Percentiles rank a stretch among this genome's conserved stretches.
phyloP scores from a whole-genome alignment of 1,140 invertebrate species.

The Pantala flavescens region DNA sequence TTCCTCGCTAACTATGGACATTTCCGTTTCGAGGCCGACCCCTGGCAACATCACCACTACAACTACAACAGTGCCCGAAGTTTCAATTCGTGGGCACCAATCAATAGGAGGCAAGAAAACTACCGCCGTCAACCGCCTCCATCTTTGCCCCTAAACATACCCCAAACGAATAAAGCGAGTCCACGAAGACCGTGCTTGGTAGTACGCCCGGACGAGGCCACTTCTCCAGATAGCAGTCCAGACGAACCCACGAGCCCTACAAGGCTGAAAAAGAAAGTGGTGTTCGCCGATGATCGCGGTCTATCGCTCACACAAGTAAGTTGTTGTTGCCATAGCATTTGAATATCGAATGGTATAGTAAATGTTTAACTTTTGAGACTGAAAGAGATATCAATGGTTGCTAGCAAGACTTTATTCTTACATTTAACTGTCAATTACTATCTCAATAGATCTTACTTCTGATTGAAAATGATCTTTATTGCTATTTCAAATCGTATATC shows the following conservation, averaged over 20 bases:
- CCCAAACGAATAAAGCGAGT: conserved; percentile 21
- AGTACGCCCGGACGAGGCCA: conserved; percentile 29
- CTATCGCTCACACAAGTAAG: conserved; percentile 66
- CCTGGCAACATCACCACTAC: background rate
- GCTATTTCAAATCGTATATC: too few relatives aligned
- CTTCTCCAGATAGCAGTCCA: conserved; percentile 25
- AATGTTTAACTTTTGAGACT: too few relatives aligned
- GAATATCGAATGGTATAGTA: too few relatives aligned
- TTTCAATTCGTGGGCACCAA: conserved; percentile 27
- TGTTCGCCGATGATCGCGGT: conserved; percentile 89
- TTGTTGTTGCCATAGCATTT: background rate
- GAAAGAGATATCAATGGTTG: too few relatives aligned
- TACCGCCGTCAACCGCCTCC: conserved; percentile 31
- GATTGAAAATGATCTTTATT: too few relatives aligned
- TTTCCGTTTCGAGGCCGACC: conserved; percentile 25
- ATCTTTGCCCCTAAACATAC: conserved; percentile 25
- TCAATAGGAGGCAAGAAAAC: conserved; percentile 28
- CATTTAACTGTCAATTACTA: too few relatives aligned
- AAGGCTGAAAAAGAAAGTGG: conserved; percentile 68
- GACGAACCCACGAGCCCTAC: conserved; percentile 34
- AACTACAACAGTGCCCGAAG: background rate
- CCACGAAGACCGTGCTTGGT: conserved; percentile 38
- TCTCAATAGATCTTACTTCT: too few relatives aligned
- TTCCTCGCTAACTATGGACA: conserved; percentile 35
- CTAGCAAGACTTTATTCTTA: too few relatives aligned